These are phyloP conservation scores for Ormia ochracea DNA, from an alignment of 2,888 invertebrate species.

Conservation along the genomic window DNA sequence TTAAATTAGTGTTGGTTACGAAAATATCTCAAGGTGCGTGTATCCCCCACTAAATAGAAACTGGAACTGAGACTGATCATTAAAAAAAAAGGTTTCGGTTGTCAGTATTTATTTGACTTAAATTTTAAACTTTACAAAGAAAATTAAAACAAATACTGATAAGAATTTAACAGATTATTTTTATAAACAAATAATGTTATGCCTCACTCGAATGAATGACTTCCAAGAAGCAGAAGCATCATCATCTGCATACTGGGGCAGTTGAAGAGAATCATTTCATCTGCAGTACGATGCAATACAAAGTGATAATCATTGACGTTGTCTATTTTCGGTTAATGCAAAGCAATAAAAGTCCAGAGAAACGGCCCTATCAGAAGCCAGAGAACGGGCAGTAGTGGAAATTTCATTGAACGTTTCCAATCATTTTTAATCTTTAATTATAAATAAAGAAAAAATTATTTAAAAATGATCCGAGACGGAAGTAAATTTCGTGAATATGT, in stretches of 20 bases:
- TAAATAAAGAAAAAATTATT: too few relatives aligned
- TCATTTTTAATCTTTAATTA: too few relatives aligned
- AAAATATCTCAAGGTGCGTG: background rate
- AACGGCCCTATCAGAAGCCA: too few relatives aligned
- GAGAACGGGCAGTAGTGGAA: too few relatives aligned
- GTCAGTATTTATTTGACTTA: constrained; percentile 48
- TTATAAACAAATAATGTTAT: constrained; percentile 9
- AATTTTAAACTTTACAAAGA: constrained; percentile 1
- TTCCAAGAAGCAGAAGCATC: background rate
- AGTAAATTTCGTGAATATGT: too few relatives aligned
- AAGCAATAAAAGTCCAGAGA: background rate
- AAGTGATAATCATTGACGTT: background rate
- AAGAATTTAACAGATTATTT: constrained; percentile 29
- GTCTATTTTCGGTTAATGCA: background rate
- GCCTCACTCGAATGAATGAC: background rate
- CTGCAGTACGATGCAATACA: background rate
- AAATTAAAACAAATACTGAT: constrained; percentile 15
- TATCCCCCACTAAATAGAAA: constrained; percentile 13
- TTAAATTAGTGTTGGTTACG: background rate
- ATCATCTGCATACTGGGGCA: background rate
- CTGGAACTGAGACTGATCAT: constrained; percentile 36
- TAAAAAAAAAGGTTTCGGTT: background rate
- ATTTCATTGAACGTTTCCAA: too few relatives aligned
- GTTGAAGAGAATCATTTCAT: background rate
- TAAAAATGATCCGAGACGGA: too few relatives aligned